These are phyloP conservation scores for Fragum sueziense DNA, from an alignment of 2,888 invertebrate species.

Conservation along the genomic window DNA sequence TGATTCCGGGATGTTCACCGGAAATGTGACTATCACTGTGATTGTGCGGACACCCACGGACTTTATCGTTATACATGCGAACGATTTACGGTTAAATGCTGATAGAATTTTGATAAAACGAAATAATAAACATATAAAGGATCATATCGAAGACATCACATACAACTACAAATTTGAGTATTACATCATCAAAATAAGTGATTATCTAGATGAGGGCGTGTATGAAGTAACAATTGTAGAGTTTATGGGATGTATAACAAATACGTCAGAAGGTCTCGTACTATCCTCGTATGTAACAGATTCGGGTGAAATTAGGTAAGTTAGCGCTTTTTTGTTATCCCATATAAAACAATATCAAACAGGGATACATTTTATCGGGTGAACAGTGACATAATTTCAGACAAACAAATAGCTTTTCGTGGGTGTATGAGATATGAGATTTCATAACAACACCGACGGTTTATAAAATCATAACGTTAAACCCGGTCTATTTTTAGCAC, in stretches of 20 bases:
- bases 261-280: not conserved
- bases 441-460: too few species aligned
- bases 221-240: slow-evolving; percentile 1
- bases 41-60: not conserved
- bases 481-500: too few species aligned
- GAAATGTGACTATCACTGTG: not conserved
- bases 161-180: slow-evolving; percentile 9
- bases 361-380: too few species aligned
- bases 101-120: not conserved
- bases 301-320: not conserved
- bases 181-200: slow-evolving; percentile 8
- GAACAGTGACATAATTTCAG: too few species aligned
- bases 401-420: too few species aligned
- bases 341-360: too few species aligned
- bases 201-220: not conserved
- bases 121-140: not conserved
- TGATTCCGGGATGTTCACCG: slow-evolving; percentile 1
- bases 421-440: too few species aligned
- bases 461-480: too few species aligned
- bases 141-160: not conserved
- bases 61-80: slow-evolving; percentile 4
- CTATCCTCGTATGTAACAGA: not conserved
- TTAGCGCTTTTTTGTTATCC: not conserved
- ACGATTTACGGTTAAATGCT: not conserved
- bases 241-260: slow-evolving; percentile 13